Evolutionary conservation across 2,113 vertebrate species (phyloP).

Genomic region (Eurystomus gularis): DNA sequence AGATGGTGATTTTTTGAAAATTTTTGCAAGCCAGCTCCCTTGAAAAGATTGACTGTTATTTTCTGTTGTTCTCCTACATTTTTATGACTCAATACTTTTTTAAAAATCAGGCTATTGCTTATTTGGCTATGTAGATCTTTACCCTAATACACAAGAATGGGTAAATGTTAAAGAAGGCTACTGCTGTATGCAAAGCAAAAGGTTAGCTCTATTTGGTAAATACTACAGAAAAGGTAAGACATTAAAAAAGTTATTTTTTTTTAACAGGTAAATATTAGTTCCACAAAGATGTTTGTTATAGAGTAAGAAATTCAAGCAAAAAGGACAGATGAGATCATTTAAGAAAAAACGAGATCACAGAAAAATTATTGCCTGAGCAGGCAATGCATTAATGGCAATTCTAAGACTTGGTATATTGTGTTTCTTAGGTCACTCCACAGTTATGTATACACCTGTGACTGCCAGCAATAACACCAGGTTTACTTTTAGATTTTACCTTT

Average conservation of each 20-base stretch:
- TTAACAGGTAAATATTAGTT: not conserved
- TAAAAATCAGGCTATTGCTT: not conserved
- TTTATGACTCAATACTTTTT: not conserved
- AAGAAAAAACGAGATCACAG: not conserved
- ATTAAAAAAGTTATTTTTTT: not conserved
- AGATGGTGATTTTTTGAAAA: not conserved
- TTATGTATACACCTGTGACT: not conserved
- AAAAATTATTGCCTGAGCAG: not conserved
- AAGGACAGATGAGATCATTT: not conserved
- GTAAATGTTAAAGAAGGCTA: not conserved
- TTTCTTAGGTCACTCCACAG: not conserved
- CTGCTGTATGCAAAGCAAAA: not conserved
- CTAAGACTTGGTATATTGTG: not conserved
- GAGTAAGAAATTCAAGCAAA: not conserved
- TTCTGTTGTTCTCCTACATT: not conserved
- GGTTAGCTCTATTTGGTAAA: not conserved
- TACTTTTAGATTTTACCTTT: slow-evolving; percentile 18
- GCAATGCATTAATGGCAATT: not conserved
- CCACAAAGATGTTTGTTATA: not conserved
- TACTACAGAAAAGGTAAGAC: not conserved
- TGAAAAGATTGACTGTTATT: not conserved
- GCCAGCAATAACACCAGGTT: not conserved
- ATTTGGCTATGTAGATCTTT: not conserved
- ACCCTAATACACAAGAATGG: not conserved
- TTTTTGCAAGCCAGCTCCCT: not conserved